A percentile compares a stretch with the other conserved stretches of the same genome.
These are phyloP conservation scores for Fopius arisanus DNA, from an alignment of 1,140 invertebrate genomes.

Conservation along the genomic window DNA sequence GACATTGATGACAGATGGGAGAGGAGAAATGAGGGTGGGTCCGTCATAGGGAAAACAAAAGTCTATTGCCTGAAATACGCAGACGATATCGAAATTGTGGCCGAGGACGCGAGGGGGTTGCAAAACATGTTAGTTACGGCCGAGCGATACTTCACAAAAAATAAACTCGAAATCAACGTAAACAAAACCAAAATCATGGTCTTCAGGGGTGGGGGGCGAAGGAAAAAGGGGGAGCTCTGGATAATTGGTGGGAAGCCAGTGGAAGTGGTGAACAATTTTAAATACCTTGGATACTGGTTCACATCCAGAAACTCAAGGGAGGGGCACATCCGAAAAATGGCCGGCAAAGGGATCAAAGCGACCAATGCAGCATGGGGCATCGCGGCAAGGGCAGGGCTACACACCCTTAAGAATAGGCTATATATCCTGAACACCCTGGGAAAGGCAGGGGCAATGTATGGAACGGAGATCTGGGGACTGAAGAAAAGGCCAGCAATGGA, in stretches of 20 bases:
- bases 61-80: neutral
- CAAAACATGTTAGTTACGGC: neutral
- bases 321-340: slow-evolving; percentile 1
- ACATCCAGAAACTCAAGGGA: neutral
- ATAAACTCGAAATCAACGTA: no score
- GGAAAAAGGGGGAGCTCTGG: no score
- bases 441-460: slow-evolving; percentile 19
- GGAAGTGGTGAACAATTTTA: neutral
- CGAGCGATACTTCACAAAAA: neutral
- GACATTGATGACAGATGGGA: no score
- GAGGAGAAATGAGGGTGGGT: no score
- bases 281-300: slow-evolving; percentile 16
- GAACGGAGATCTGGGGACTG: slow-evolving; percentile 24
- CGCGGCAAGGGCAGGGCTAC: neutral
- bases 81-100: neutral
- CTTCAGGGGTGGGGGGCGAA: no score
- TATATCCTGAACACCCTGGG: slow-evolving; percentile 18
- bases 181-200: no score
- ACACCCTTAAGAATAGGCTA: neutral
- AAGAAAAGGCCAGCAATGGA: neutral
- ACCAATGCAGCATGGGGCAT: slow-evolving; percentile 21
- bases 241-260: no score
- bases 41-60: neutral
- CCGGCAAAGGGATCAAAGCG: no score
- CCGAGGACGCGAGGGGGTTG: neutral